These are phyloP conservation scores for Yoshiicerus persimilis DNA, from an alignment of 1,140 invertebrate genomes.

Conservation along the genomic window DNA sequence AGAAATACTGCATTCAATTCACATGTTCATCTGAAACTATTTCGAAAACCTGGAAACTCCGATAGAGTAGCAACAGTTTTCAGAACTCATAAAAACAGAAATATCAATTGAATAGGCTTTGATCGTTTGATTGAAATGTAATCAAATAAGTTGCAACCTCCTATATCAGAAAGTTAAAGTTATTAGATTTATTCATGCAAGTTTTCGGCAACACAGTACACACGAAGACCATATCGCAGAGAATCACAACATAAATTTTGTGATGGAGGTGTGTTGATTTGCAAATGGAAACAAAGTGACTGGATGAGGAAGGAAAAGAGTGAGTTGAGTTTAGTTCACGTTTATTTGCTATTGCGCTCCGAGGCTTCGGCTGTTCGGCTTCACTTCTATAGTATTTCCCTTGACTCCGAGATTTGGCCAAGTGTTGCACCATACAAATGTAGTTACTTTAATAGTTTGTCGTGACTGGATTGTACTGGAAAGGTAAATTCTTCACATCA, in stretches of 20 bases:
- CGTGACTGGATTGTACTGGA: conserved; percentile 14
- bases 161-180: background rate
- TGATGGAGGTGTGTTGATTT: background rate
- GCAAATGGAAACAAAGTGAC: background rate
- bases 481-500: background rate
- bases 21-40: background rate
- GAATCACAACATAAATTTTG: background rate
- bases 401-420: background rate
- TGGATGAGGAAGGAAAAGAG: background rate
- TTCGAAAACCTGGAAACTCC: background rate
- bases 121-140: background rate
- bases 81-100: too few relatives aligned
- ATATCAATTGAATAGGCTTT: background rate
- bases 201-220: too few relatives aligned
- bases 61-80: background rate
- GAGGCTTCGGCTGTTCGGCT: background rate
- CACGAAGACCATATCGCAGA: too few relatives aligned
- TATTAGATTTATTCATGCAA: background rate
- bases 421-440: background rate
- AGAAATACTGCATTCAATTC: background rate
- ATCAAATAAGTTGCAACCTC: background rate
- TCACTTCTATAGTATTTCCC: background rate
- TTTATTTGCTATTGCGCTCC: background rate
- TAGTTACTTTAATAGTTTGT: background rate
- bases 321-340: background rate